A percentile compares a stretch with the other conserved stretches of the same genome.
Evolutionary conservation across 2,797 vertebrate genomes (phyloP).

Genomic region (Cirrhinus molitorella): DNA sequence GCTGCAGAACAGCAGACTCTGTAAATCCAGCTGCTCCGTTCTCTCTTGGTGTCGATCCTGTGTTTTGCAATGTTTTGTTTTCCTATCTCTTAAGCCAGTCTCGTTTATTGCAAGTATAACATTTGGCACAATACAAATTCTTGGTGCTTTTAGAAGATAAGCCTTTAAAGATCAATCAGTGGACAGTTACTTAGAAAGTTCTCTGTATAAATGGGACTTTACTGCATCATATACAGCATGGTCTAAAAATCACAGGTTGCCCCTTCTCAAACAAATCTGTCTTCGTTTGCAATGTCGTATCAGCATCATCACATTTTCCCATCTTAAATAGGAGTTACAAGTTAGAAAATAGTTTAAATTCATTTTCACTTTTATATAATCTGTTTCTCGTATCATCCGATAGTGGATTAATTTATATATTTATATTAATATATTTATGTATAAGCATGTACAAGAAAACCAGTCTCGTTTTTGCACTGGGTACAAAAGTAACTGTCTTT

Average conservation of each 20-base stretch:
- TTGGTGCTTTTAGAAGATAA: constrained; percentile 78
- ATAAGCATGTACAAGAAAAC: constrained; percentile 97
- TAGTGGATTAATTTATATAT: constrained; percentile 81
- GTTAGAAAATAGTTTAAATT: constrained; percentile 95
- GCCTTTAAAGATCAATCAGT: constrained; percentile 79
- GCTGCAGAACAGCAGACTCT: constrained; percentile 83
- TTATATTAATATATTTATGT: constrained; percentile 84
- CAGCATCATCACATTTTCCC: constrained; percentile 74
- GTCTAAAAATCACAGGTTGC: constrained; percentile 81
- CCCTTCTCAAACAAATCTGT: constrained; percentile 76
- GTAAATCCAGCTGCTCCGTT: constrained; percentile 67
- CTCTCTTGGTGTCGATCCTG: constrained; percentile 45
- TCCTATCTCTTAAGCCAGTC: constrained; percentile 72
- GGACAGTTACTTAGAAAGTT: constrained; percentile 84
- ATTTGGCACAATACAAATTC: constrained; percentile 90
- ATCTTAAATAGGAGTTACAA: constrained; percentile 92
- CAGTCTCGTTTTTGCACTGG: constrained; percentile 88
- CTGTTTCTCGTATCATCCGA: constrained; percentile 87
- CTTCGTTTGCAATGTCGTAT: constrained; percentile 76
- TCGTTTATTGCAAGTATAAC: constrained; percentile 88
- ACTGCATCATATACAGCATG: constrained; percentile 82
- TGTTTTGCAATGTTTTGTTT: constrained; percentile 62
- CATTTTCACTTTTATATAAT: constrained; percentile 88
- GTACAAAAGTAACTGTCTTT: constrained; percentile 93
- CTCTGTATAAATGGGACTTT: constrained; percentile 81